Conservation (phyloP, 53 echinoderm and acorn worm species). For the Paelopatides confundens region DNA sequence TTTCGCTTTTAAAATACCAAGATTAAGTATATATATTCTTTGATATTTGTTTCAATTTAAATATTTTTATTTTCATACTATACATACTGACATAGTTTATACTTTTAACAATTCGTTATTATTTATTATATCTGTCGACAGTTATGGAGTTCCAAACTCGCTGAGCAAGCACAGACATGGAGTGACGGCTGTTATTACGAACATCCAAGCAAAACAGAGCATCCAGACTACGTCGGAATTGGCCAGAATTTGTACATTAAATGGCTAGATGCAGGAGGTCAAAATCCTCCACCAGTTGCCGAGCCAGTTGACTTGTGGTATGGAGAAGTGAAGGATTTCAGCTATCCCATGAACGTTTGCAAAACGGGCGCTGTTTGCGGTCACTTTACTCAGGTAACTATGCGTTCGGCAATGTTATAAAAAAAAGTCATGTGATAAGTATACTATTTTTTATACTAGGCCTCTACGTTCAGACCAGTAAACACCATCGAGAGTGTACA, state of each 20-base stretch:
- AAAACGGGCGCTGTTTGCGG: conserved; percentile 7
- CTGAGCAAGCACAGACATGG: conserved; percentile 23
- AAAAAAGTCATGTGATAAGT: too few relatives aligned
- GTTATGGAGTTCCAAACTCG: conserved; percentile 28
- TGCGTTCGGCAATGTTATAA: too few relatives aligned
- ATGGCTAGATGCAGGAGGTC: conserved; percentile 22
- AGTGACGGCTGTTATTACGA: conserved; percentile 13
- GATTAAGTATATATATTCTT: too few relatives aligned
- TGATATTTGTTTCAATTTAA: neutral
- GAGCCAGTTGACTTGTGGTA: conserved; percentile 10
- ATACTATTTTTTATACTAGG: too few relatives aligned
- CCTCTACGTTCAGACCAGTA: too few relatives aligned
- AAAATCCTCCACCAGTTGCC: neutral
- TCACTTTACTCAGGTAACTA: conserved; percentile 38
- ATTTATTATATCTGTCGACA: neutral
- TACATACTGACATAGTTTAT: neutral
- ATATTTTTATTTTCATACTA: neutral
- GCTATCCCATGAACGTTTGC: neutral
- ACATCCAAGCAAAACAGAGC: neutral
- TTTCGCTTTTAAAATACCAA: too few relatives aligned
- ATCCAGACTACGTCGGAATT: neutral
- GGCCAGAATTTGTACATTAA: conserved; percentile 32
- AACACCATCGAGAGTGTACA: too few relatives aligned
- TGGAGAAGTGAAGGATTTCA: neutral
- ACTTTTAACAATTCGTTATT: neutral